Base-by-base conservation (phyloP, 2,888 invertebrate genomes). In the Punctoribates punctum region DNA sequence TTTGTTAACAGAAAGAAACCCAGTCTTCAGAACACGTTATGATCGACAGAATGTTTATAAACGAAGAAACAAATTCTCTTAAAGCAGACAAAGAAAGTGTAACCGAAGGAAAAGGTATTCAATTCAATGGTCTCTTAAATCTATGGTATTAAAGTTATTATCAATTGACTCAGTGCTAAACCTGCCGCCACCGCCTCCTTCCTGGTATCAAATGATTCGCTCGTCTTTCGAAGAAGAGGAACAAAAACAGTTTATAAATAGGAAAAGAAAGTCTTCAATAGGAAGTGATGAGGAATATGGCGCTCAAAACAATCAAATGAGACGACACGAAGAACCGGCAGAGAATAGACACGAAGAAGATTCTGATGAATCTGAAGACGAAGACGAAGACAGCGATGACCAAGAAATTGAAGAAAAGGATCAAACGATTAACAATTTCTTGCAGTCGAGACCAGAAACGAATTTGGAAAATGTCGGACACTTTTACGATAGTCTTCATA, bases 21-120 rank as follows among this genome's bases (percentile, higher is more conserved):
- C 88, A 89, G 80, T 90, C 91, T 0, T 89, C 91, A 0, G 92
- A 92, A 83, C 83, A 89, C 77, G 89, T 91, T 85, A 90, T 91
- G 89, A 86, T 92, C 78, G 89, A 91, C 81, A 86, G 90, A 76
- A 87, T 90, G 83, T 88, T 91, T 82, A 88, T 91, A 67, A 87
- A 89, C 23, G 91, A 92, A 81, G 89, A 92, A 78, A 88, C 89
- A 80, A 87, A 86, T 78, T 87, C 88, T 77, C 84, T 91, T 67
- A 87, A 82, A 74, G 79, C 79, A 42, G 84, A 84, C 75, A 82
- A 80, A 77, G 79, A 81, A 29, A 73, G 79, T 20, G 81, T 82
- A n/a, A 80, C 80, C 42, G 80, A 81, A 60, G 81, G 83, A 78
- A 82, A 82, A 82, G 82, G 77, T 78, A 70, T 20, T 29, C 9